phyloP scores from a whole-genome alignment of 2,888 invertebrate genomes.

The Melinopterus prodromus region DNA sequence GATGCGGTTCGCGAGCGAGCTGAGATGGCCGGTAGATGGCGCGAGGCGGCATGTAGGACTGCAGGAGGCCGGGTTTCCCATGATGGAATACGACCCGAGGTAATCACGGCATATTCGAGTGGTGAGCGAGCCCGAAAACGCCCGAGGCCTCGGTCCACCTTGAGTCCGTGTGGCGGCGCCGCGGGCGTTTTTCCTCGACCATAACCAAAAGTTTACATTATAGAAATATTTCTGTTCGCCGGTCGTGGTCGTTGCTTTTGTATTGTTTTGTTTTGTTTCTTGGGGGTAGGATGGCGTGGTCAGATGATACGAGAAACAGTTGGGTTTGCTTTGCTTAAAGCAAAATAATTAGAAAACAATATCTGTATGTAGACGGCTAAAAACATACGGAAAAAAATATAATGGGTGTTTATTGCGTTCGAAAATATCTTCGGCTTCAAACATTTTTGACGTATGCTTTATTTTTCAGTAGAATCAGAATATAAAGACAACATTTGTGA shows the following conservation, averaged over 20 bases:
- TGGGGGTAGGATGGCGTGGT: too few relatives aligned
- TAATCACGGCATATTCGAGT: slow-evolving; percentile 44
- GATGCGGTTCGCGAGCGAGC: slow-evolving; percentile 42
- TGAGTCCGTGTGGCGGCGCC: slow-evolving; percentile 22
- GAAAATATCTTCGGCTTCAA: too few relatives aligned
- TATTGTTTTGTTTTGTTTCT: neutral
- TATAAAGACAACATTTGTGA: too few relatives aligned
- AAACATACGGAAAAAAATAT: too few relatives aligned
- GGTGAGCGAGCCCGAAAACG: neutral
- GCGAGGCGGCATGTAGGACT: slow-evolving; percentile 48
- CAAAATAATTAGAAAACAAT: too few relatives aligned
- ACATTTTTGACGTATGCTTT: too few relatives aligned
- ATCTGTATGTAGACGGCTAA: too few relatives aligned
- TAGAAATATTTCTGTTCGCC: neutral
- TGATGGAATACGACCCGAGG: slow-evolving; percentile 46
- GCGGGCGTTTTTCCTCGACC: neutral
- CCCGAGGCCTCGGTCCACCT: neutral
- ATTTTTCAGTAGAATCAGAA: too few relatives aligned
- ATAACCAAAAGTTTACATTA: neutral
- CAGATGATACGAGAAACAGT: too few relatives aligned
- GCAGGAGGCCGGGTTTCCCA: slow-evolving; percentile 43
- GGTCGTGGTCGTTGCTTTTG: neutral
- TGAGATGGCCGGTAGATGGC: slow-evolving; percentile 41
- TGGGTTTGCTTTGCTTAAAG: too few relatives aligned
- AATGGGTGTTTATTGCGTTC: too few relatives aligned